phyloP scores from a whole-genome alignment of 2,113 vertebrate species.

The Psammodynastes pulverulentus region DNA sequence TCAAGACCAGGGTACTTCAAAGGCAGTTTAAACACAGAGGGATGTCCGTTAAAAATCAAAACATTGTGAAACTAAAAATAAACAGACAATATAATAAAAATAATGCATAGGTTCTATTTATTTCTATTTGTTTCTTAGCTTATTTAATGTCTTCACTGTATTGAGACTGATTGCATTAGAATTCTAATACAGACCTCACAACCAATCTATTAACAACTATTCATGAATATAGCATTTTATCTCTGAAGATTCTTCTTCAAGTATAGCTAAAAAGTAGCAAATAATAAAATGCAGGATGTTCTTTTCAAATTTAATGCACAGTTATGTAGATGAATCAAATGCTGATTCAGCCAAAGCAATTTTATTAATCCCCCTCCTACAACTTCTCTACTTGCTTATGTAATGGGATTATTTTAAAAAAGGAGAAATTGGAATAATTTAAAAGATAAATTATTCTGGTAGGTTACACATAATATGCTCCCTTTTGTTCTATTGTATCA shows the following conservation, averaged over 20 bases:
- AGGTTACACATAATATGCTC: constrained; percentile 7
- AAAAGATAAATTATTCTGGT: not conserved
- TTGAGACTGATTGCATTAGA: not conserved
- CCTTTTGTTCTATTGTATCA: not conserved
- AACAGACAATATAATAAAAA: not conserved
- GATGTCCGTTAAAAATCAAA: not conserved
- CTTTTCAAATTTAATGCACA: not conserved
- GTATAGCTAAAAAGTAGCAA: not conserved
- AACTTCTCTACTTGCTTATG: not conserved
- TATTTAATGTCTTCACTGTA: not conserved
- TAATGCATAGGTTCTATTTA: not conserved
- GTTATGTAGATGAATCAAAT: not conserved
- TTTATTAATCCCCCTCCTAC: not conserved
- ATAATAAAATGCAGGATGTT: not conserved
- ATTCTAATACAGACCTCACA: not conserved
- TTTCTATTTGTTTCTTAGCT: not conserved
- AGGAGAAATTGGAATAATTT: constrained; percentile 1
- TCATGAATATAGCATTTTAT: not conserved
- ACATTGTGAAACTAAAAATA: not conserved
- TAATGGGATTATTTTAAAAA: not conserved
- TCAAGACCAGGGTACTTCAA: not conserved
- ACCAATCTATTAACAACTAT: not conserved
- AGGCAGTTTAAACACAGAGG: not conserved
- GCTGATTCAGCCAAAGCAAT: not conserved
- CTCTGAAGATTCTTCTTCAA: not conserved